These are phyloP conservation scores for Ailuropoda melanoleuca DNA, from an alignment of 2,113 vertebrate genomes.

Conservation along the genomic window DNA sequence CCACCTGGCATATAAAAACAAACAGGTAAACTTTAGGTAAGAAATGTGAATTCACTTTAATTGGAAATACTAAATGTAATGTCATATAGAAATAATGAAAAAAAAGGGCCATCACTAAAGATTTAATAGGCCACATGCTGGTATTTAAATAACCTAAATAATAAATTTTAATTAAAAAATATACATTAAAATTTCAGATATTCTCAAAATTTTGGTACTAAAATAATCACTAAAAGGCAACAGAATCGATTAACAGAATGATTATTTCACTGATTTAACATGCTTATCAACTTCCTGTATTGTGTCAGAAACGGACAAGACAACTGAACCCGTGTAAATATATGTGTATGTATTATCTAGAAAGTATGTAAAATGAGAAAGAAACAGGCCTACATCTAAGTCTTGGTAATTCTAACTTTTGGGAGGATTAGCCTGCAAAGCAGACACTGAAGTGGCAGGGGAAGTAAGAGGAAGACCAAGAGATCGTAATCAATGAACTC, in stretches of 20 bases:
- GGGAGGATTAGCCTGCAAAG: background rate
- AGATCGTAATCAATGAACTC: background rate
- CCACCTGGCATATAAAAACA: conserved; percentile 85
- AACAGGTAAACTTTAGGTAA: background rate
- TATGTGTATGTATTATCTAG: background rate
- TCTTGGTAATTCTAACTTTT: background rate
- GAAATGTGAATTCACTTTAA: conserved; percentile 4
- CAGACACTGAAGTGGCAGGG: background rate
- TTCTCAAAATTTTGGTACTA: background rate
- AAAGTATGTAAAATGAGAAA: background rate
- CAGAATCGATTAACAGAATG: background rate
- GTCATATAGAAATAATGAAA: background rate
- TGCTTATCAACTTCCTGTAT: background rate
- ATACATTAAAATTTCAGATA: background rate
- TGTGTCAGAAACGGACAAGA: background rate
- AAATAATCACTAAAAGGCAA: background rate
- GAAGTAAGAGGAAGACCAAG: background rate
- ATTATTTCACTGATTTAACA: conserved; percentile 5
- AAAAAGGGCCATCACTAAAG: background rate
- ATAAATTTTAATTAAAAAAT: background rate
- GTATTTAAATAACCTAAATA: background rate
- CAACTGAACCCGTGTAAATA: background rate
- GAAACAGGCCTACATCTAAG: background rate
- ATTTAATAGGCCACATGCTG: background rate
- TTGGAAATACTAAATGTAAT: background rate